Evolutionary conservation across 2,888 invertebrate genomes (phyloP).

Genomic region (Tachystola acroxantha): DNA sequence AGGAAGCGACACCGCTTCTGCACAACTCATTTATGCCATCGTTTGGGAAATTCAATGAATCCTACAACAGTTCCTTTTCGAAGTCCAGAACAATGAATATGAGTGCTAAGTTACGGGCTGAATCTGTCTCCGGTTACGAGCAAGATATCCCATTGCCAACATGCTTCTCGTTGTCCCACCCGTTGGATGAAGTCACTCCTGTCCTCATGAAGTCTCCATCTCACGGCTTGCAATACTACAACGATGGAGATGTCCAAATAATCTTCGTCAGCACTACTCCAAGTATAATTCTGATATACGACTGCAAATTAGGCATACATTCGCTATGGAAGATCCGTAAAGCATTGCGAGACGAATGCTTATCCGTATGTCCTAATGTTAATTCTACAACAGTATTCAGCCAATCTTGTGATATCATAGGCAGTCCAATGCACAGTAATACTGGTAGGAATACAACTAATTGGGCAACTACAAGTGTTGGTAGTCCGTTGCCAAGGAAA

Average conservation of each 20-base stretch:
- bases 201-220: slow-evolving; percentile 83
- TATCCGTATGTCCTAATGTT: slow-evolving; percentile 76
- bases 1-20: slow-evolving; percentile 65
- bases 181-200: slow-evolving; percentile 93
- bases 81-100: slow-evolving; percentile 49
- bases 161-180: slow-evolving; percentile 92
- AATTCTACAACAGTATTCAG: slow-evolving; percentile 61
- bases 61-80: slow-evolving; percentile 53
- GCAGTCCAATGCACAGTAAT: slow-evolving; percentile 60
- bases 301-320: slow-evolving; percentile 86
- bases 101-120: slow-evolving; percentile 56
- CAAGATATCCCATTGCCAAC: slow-evolving; percentile 82
- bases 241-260: slow-evolving; percentile 82
- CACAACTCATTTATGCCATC: slow-evolving; percentile 53
- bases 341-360: slow-evolving; percentile 85
- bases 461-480: slow-evolving; percentile 45
- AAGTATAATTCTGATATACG: slow-evolving; percentile 89
- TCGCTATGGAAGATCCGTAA: slow-evolving; percentile 89
- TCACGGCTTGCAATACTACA: slow-evolving; percentile 77
- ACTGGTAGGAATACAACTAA: slow-evolving; percentile 45
- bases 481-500: slow-evolving; percentile 60
- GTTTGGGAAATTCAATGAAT: slow-evolving; percentile 55
- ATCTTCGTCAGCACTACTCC: slow-evolving; percentile 87
- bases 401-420: slow-evolving; percentile 61
- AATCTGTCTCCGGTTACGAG: slow-evolving; percentile 55